Conservation (phyloP, 2,797 vertebrate species). For the Numenius phaeopus region DNA sequence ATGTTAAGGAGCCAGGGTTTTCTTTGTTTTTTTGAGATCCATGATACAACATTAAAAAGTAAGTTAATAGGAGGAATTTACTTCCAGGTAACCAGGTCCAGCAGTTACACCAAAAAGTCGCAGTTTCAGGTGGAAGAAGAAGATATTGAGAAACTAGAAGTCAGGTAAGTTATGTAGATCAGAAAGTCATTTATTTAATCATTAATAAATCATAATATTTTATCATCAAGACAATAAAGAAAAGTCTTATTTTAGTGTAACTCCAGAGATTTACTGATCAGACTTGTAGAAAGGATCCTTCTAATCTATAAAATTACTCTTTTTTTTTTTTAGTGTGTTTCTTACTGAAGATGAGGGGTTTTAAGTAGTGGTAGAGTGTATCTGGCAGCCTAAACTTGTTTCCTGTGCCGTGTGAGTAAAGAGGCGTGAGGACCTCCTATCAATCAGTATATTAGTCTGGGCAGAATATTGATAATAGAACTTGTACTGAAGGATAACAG, state of each 20-base stretch:
- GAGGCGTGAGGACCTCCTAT: not conserved
- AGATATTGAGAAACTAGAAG: constrained; percentile 97
- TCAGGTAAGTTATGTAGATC: constrained; percentile 85
- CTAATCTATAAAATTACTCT: not conserved
- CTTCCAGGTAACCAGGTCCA: constrained; percentile 91
- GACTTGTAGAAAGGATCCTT: not conserved
- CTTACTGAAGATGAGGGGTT: not conserved
- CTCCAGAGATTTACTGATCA: not conserved
- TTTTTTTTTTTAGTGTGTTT: not conserved
- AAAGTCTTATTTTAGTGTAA: not conserved
- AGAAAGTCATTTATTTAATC: not conserved
- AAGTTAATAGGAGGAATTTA: constrained; percentile 14
- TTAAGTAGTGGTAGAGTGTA: not conserved
- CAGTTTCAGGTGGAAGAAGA: constrained; percentile 98
- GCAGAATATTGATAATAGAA: not conserved
- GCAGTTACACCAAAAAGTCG: constrained; percentile 95
- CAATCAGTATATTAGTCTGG: not conserved
- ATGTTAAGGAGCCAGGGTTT: not conserved
- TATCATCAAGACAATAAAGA: not conserved
- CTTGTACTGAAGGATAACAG: not conserved
- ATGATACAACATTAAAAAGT: not conserved
- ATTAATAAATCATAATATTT: not conserved
- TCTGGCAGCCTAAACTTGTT: not conserved
- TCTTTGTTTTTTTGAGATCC: not conserved
- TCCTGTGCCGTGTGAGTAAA: not conserved